These are phyloP conservation scores for Anoura caudifer DNA, from an alignment of 2,113 vertebrate genomes.

Conservation along the genomic window DNA sequence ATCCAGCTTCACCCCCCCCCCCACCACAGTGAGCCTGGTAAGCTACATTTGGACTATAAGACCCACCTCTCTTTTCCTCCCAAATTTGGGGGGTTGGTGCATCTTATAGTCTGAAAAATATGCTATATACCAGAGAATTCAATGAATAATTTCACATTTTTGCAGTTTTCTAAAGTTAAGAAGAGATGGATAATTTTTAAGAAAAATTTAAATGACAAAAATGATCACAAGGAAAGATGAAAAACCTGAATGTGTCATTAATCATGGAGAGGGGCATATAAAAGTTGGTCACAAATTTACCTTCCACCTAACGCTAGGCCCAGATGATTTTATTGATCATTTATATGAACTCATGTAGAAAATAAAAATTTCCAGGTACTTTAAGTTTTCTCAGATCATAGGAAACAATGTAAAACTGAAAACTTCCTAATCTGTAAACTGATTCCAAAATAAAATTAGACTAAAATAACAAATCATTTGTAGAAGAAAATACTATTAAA, in stretches of 20 bases:
- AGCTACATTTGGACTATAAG: no score
- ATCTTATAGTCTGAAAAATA: not conserved
- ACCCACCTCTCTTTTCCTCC: no score
- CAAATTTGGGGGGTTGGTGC: no score
- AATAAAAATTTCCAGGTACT: not conserved
- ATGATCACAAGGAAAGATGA: not conserved
- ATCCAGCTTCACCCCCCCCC: no score
- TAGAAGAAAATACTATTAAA: not conserved
- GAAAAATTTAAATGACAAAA: not conserved
- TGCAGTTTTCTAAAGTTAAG: not conserved
- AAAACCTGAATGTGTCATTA: not conserved
- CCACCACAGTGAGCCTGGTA: no score
- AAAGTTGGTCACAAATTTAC: not conserved
- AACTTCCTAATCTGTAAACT: not conserved
- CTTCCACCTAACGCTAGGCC: not conserved
- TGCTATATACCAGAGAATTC: not conserved
- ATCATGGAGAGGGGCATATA: not conserved
- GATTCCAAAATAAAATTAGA: not conserved
- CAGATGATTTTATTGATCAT: not conserved
- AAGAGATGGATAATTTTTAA: not conserved
- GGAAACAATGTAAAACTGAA: not conserved
- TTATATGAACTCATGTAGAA: not conserved
- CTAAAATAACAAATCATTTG: not conserved
- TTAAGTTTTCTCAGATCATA: not conserved
- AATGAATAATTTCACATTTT: slow-evolving; percentile 5